These are phyloP conservation scores for Chydorus sphaericus DNA, from an alignment of 2,888 invertebrate species.

Conservation along the genomic window DNA sequence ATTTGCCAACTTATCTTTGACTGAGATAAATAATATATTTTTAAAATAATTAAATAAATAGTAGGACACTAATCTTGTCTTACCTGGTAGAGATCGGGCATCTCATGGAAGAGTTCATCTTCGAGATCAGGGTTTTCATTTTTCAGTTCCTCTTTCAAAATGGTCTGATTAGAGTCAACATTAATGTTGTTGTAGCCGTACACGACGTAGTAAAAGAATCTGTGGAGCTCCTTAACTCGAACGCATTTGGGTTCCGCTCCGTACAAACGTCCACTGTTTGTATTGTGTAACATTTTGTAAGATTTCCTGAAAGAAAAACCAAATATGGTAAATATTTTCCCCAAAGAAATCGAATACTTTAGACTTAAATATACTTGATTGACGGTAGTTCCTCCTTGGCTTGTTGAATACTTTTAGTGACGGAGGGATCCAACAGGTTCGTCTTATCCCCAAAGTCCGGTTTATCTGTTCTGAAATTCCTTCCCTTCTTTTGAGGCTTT, in stretches of 20 bases:
- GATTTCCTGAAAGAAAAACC: neutral
- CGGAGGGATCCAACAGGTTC: neutral
- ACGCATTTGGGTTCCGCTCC: slow-evolving; percentile 48
- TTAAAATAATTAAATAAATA: neutral
- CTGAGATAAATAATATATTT: neutral
- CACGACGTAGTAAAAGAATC: slow-evolving; percentile 51
- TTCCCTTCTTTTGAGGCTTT: neutral
- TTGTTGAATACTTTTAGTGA: neutral
- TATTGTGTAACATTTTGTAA: neutral
- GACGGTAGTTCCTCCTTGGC: neutral
- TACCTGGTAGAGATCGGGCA: slow-evolving; percentile 34
- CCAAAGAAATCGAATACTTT: neutral
- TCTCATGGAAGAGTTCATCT: slow-evolving; percentile 31
- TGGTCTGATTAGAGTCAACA: slow-evolving; percentile 23
- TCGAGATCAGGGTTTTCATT: slow-evolving; percentile 24
- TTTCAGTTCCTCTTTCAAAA: slow-evolving; percentile 22
- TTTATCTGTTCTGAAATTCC: neutral
- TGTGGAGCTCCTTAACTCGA: slow-evolving; percentile 48
- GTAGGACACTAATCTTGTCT: slow-evolving; percentile 24
- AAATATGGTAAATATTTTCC: neutral
- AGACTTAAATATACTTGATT: too few relatives aligned
- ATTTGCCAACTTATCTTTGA: slow-evolving; percentile 45
- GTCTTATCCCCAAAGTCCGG: neutral
- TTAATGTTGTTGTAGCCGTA: slow-evolving; percentile 36
- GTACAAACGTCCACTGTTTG: slow-evolving; percentile 29